Evolutionary conservation across 1,140 invertebrate species (phyloP), one percentile per base, ranked within the genome.

Genomic region (Paramacrobiotus metropolitanus): DNA sequence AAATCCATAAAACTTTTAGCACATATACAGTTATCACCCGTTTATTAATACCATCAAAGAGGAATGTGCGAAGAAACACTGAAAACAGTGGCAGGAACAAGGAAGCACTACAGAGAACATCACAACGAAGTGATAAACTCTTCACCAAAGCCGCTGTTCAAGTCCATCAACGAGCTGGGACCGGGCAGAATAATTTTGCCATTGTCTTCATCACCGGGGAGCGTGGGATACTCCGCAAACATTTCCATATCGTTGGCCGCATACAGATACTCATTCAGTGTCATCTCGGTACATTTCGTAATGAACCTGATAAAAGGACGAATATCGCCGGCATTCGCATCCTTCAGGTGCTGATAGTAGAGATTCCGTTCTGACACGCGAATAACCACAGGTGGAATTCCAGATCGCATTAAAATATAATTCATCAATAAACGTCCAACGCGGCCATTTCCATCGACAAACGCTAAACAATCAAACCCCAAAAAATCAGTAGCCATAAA

Each of bases 341-440:
- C 74, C 69, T 93, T 83, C 18, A 97, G 74, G 67, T 84, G 81
- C 65, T 89, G 80, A 70, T 94, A 95, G 67, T 81, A 81, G 24
- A 70, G 65, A 24, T 75, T 70, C 66, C 87, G 77, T 67, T 95
- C 86, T 68, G 92, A 85, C 67, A 94, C 92, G 60, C 85, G 80
- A 61, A 97, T 87, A 59, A 94, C 93, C 2, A 94, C 87, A 0
- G 92, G 90, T 2, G 92, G 92, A 75, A 86, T 96, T 1, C 91
- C 92, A n/a, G 87, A 85, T 72, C 88, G 85, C 86, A 97, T 93
- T n/a, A 97, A 76, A 63, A 97, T 83, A 63, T 92, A 79, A 72
- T 97, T 97, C 91, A 97, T 96, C 0, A 97, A 75, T 4, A 97
- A 76, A 40, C 92, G 75, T 1, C 89, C 89, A 0, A 92, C 96